Evolutionary conservation across 2,113 vertebrate genomes (phyloP), one percentile per base, ranked within the genome.

Genomic region (Scopus umbretta): DNA sequence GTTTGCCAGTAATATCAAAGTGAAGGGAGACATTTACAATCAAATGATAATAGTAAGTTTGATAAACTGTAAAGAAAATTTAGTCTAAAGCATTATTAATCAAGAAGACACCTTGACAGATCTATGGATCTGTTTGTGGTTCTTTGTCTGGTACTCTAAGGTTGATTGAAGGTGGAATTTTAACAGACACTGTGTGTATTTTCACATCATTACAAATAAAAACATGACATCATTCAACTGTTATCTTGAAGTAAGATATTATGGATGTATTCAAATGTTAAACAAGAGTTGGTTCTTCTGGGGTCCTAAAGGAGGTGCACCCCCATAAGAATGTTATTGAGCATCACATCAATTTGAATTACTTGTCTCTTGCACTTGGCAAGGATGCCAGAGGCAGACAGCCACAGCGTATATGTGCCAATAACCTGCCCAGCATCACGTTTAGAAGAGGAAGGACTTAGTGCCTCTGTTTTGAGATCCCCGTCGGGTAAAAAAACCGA

Each of bases 1-100:
- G 89, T 85, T 79, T 93, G 11, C 85, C 76, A 91, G 62, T 93
- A 92, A 87, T 97, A 92, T 90, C 82, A 82, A 96, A 95, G 66
- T 27, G 13, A 84, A 55, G 40, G 49, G 42, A 90, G 43, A 82
- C 52, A 87, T 94, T 92, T 91, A 59, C 59, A 92, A 62, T 68
- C 2, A 1, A 80, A 66, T 50, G 13, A 40, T 80, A 91, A 82
- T 13, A 73, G 16, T 67, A 88, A 94, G 18, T 63, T 85, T 93
- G 85, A 92, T 50, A 94, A 91, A 95, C 58, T 74, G 15, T 83
- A 68, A 88, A n/a, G 62, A 88, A 83, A 81, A 32, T 84, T 56
- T 65, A 73, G 36, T 50, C 42, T 74, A 50, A 87, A 67, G 17
- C 20, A 20, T 61, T 81, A 79, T 83, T 92, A 88, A 82, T 76